Evolutionary conservation across 2,113 vertebrate species (phyloP).

Genomic region (Carettochelys insculpta): DNA sequence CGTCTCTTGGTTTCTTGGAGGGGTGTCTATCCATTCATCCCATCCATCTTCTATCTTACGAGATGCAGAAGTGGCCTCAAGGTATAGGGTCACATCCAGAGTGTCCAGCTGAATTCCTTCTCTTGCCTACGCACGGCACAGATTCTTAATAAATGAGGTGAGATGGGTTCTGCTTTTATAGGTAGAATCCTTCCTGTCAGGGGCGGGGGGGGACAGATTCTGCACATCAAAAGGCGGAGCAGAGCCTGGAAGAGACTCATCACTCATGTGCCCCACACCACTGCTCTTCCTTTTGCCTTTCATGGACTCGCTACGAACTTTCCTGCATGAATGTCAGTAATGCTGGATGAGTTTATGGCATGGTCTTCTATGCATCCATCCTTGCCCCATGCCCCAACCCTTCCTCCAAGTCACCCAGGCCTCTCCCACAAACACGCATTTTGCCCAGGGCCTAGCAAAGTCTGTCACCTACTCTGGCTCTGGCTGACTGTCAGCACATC

Average conservation of each 20-base stretch:
- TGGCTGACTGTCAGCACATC: not conserved
- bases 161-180: too few species aligned
- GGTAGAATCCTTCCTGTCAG: too few species aligned
- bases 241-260: constrained; percentile 24
- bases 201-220: too few species aligned
- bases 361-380: not conserved
- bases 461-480: too few species aligned
- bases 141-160: too few species aligned
- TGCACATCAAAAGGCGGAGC: too few species aligned
- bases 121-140: too few species aligned
- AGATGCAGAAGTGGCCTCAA: not conserved
- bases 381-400: too few species aligned
- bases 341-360: not conserved
- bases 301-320: not conserved
- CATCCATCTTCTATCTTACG: not conserved
- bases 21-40: not conserved
- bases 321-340: constrained; percentile 4
- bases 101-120: too few species aligned
- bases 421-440: too few species aligned
- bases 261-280: constrained; percentile 11
- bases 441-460: too few species aligned
- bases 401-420: too few species aligned
- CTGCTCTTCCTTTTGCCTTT: not conserved
- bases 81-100: not conserved
- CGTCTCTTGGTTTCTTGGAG: not conserved